Conservation (phyloP, 2,888 invertebrate species). For the Monochamus alternatus region DNA sequence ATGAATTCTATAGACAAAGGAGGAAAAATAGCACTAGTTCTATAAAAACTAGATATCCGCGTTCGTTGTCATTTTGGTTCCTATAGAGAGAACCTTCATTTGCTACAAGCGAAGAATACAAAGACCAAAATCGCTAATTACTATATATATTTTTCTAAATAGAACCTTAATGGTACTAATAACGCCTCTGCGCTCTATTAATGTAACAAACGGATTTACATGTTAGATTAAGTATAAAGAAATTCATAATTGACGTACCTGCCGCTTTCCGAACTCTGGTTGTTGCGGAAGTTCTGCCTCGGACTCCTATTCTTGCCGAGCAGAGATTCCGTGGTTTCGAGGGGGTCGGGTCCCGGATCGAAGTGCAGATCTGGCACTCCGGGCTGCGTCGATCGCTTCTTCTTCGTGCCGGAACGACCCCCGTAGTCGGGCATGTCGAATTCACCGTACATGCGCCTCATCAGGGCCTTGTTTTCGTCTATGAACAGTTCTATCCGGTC, state of each 20-base stretch:
- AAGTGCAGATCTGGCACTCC: conserved; percentile 76
- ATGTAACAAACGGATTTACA: too few relatives aligned
- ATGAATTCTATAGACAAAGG: too few relatives aligned
- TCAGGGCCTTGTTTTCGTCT: conserved; percentile 94
- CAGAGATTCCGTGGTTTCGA: conserved; percentile 66
- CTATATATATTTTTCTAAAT: too few relatives aligned
- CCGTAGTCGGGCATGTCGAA: conserved; percentile 76
- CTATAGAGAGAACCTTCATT: too few relatives aligned
- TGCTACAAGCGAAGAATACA: too few relatives aligned
- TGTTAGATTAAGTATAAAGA: too few relatives aligned
- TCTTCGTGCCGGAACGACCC: conserved; percentile 54
- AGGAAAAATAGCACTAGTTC: too few relatives aligned
- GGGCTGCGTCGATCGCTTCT: conserved; percentile 67
- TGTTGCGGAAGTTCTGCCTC: conserved; percentile 73
- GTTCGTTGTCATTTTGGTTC: neutral
- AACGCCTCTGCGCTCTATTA: too few relatives aligned
- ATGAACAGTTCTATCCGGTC: conserved; percentile 93
- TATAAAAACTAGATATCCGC: too few relatives aligned
- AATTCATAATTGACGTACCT: conserved; percentile 65
- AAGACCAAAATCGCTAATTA: too few relatives aligned
- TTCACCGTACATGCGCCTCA: conserved; percentile 95
- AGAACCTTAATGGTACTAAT: too few relatives aligned
- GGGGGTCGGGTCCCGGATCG: conserved; percentile 70
- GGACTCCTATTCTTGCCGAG: conserved; percentile 74
- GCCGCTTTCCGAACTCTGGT: conserved; percentile 73